Base-by-base conservation (phyloP, 1,140 invertebrate genomes). In the Oryzaephilus surinamensis region DNA sequence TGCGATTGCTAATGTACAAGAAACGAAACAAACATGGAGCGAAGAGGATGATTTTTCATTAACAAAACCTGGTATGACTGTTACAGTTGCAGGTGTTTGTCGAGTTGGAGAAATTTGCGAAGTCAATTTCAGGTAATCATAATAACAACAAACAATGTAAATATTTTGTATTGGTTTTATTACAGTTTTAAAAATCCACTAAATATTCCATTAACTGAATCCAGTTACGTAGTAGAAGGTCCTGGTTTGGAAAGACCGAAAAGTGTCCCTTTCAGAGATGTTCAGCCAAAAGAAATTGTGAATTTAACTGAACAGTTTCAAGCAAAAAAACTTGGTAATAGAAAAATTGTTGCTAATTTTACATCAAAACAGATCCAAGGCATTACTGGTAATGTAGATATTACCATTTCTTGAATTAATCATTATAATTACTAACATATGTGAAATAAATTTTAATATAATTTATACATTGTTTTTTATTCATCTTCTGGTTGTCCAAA, bases 141-240 rank as follows among this genome's bases (percentile, higher is more conserved):
- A n/a, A n/a, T n/a, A n/a, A n/a, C n/a, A n/a, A n/a, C n/a, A n/a
- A n/a, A n/a, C n/a, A 7, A 35, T 17, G 0, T 11, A 23, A 33
- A 17, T 15, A 28, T 18, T 4, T 21, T n/a, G 29, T n/a, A 26
- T 34, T 32, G 17, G 8, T 10, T 34, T 33, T 19, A 24, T 19
- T 69, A 74, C 50, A 72, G 74, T 45, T 81, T 84, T 61, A 69
- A 67, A 46, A 84, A 84, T 60, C 77, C 79, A 12, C 51, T 84
- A 46, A 65, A 67, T 21, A 55, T 65, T 7, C 58, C 64, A 12
- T 56, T 84, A 21, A 77, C 73, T 2, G 66, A 74, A 29, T 80
- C 79, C 57, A 64, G 61, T 44, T 72, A 80, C 49, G 74, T 70
- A 5, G 66, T 81, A 32, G 79, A 83, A 65, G 78, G 78, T 23